A percentile compares a stretch with the other conserved stretches of the same genome.
phyloP scores from a whole-genome alignment of 2,888 invertebrate species.

The Caenorhabditis sulstoni region DNA sequence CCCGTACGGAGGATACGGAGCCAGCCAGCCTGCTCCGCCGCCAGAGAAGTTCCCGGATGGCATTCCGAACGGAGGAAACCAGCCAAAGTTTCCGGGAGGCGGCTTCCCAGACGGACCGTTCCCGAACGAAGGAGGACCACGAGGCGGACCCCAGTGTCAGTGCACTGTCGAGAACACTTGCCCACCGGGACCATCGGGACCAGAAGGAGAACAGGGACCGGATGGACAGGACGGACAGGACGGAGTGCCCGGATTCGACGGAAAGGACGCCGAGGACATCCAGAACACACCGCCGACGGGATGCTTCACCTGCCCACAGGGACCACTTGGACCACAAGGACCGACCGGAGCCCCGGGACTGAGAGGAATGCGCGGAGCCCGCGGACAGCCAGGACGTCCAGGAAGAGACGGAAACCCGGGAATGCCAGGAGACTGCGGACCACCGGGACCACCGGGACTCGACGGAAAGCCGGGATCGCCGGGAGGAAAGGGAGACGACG shows the following conservation, averaged over 20 bases:
- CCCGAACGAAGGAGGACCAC: constrained; percentile 56
- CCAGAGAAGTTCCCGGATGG: constrained; percentile 49
- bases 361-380: constrained; percentile 75
- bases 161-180: constrained; percentile 73
- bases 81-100: constrained; percentile 56
- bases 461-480: constrained; percentile 73
- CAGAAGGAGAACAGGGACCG: constrained; percentile 63
- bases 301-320: constrained; percentile 75
- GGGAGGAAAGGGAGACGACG: constrained; percentile 76
- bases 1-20: constrained; percentile 57
- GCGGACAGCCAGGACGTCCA: constrained; percentile 71
- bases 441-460: constrained; percentile 70
- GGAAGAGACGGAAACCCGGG: constrained; percentile 74
- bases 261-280: constrained; percentile 74
- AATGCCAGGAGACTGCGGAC: constrained; percentile 72
- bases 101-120: constrained; percentile 61
- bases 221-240: constrained; percentile 71
- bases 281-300: constrained; percentile 74
- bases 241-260: constrained; percentile 73
- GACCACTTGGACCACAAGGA: constrained; percentile 71
- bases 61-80: constrained; percentile 54
- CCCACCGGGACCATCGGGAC: constrained; percentile 74
- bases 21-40: constrained; percentile 49
- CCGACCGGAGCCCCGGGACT: constrained; percentile 72
- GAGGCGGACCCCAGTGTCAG: constrained; percentile 55